Evolutionary conservation across 2,113 vertebrate species (phyloP), one percentile per base, ranked within the genome.

Genomic region (Pithys albifrons): DNA sequence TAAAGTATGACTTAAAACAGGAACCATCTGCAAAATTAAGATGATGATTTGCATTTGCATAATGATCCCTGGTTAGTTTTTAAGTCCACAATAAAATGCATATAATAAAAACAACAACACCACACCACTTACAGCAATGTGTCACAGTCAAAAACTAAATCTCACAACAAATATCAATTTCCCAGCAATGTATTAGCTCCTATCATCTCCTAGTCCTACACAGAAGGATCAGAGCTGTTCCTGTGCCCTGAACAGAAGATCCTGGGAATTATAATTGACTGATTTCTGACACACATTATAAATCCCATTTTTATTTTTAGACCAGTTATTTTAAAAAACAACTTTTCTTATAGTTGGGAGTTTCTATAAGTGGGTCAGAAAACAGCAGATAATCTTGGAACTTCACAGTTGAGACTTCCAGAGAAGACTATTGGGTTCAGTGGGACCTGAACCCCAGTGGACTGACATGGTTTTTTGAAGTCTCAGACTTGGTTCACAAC

Each of bases 391-490:
- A 61, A 69, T 51, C 57, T 64, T 37, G 57, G 58, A 58, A 55
- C 76, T 54, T 69, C 28, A 33, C 16, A 33, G 20, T n/a, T 78
- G 39, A 67, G 67, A 82, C 82, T 85, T 67, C 74, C 46, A 57
- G 70, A 84, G 65, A 37, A 88, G 48, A 29, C 15, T 25, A 22
- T 2, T 41, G 55, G 52, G 37, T 51, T 54, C 55, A 77, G 69
- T 6, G n/a, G 46, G 72, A 84, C 23, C 28, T 51, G 72, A 82
- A 54, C 17, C 33, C n/a, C 0, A 0, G 25, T 4, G 19, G 51
- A 58, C 27, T 20, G 17, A n/a, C 6, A 14, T 3, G 20, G 27
- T 16, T 59, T 78, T 65, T 46, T 49, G 35, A 78, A 79, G 41
- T 31, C 37, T 59, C 76, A 31, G 76, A 28, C 9, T 35, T 67